These are phyloP conservation scores for Coilia nasus DNA, from an alignment of 2,797 vertebrate species.

Conservation along the genomic window DNA sequence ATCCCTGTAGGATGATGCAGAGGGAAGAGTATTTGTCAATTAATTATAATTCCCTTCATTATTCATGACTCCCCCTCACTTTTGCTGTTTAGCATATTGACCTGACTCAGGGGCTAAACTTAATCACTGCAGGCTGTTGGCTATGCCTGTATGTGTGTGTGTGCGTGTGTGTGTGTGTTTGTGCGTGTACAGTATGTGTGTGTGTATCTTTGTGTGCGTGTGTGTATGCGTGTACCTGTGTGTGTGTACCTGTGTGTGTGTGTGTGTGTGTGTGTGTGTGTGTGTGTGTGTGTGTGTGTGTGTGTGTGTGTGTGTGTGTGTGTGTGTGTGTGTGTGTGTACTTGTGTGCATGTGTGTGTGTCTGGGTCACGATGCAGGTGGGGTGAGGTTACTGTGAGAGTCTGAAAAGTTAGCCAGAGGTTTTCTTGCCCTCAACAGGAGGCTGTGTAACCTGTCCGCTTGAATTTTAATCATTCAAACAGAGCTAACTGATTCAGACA, in stretches of 20 bases:
- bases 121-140: conserved; percentile 27
- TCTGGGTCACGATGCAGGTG: neutral
- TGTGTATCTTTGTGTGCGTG: conserved; percentile 9
- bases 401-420: neutral
- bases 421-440: neutral
- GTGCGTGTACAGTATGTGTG: neutral
- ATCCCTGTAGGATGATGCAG: conserved; percentile 19
- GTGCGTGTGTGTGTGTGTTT: neutral
- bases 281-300: neutral
- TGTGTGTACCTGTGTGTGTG: neutral
- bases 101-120: conserved; percentile 44
- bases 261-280: neutral
- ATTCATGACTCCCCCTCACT: conserved; percentile 58
- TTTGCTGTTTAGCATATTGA: conserved; percentile 62
- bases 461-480: neutral
- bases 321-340: neutral
- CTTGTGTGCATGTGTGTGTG: neutral
- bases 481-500: neutral
- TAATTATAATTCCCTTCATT: conserved; percentile 62
- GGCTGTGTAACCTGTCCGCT: neutral
- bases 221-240: neutral
- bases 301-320: neutral
- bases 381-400: neutral
- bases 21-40: conserved; percentile 45
- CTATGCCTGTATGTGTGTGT: neutral